phyloP scores from a whole-genome alignment of 2,113 vertebrate species.

The Tor tambroides region DNA sequence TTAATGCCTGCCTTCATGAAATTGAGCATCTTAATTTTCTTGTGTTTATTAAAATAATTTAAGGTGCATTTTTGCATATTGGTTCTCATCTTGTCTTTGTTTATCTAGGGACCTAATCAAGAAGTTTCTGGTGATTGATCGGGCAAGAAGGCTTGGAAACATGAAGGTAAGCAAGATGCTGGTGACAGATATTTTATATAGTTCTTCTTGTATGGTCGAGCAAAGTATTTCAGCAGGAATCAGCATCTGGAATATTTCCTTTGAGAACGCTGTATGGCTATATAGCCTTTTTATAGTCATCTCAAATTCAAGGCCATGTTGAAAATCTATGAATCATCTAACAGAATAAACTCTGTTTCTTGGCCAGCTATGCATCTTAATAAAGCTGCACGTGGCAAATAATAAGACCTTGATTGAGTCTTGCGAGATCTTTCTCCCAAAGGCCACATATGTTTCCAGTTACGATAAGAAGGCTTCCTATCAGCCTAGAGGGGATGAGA shows the following conservation, averaged over 20 bases:
- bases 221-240: neutral
- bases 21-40: too few relatives aligned
- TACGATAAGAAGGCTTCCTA: neutral
- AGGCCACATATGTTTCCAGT: conserved; percentile 16
- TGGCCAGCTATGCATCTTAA: neutral
- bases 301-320: neutral
- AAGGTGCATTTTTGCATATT: neutral
- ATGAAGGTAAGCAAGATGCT: conserved; percentile 86
- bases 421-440: neutral
- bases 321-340: neutral
- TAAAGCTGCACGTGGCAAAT: neutral
- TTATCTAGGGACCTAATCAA: conserved; percentile 89
- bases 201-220: neutral
- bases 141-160: conserved; percentile 89
- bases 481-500: neutral
- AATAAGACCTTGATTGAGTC: neutral
- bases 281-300: neutral
- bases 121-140: conserved; percentile 93
- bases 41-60: neutral
- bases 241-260: neutral
- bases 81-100: conserved; percentile 39
- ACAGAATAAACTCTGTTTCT: neutral
- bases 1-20: too few relatives aligned
- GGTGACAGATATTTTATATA: neutral
- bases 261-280: neutral